Evolutionary conservation across 2,888 invertebrate genomes (phyloP), one percentile per base, ranked within the genome.

Genomic region (Gastrophysa polygoni): DNA sequence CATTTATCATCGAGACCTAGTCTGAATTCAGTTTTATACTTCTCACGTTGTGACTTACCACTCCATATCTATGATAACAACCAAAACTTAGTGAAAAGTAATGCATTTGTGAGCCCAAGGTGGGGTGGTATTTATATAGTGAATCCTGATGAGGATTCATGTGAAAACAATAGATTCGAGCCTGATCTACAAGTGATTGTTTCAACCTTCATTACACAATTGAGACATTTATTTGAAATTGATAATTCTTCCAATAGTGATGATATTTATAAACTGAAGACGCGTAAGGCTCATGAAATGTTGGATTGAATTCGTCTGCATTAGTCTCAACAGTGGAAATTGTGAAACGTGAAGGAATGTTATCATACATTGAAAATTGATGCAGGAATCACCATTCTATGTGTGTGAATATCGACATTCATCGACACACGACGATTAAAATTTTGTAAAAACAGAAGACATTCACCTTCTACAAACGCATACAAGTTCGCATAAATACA

Each of bases 101-200:
- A 91, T 78, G 90, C 92, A 2, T 93, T 93, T 79, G 85, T 92
- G 73, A 93, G 93, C 0, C 90, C 92, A 0, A 87, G 92, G 62
- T 97, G 97, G 97, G 97, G 97, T 44, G 95, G 94, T 0, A 89
- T 97, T 62, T 86, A 91, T 52, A 86, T 97, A 38, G 84, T 88
- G 61, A 93, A 90, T 80, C 90, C 92, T 6, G 83, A 87, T 1
- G 71, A 78, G 11, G 81, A 80, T 0, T 84, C 85, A 17, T 91
- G 92, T 71, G 71, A 81, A 51, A 73, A 76, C 0, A 78, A 81
- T 47, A 74, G 80, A 44, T 83, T 87, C 63, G 78, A 81, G 67
- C 85, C 91, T 0, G 84, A 88, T 63, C 83, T 87, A 61, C 82
- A 86, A 18, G 81, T 83, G 21, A 84, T 94, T 24, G 91, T 94